Base-by-base conservation (phyloP, 2,888 invertebrate species). In the Synanthedon myopaeformis region DNA sequence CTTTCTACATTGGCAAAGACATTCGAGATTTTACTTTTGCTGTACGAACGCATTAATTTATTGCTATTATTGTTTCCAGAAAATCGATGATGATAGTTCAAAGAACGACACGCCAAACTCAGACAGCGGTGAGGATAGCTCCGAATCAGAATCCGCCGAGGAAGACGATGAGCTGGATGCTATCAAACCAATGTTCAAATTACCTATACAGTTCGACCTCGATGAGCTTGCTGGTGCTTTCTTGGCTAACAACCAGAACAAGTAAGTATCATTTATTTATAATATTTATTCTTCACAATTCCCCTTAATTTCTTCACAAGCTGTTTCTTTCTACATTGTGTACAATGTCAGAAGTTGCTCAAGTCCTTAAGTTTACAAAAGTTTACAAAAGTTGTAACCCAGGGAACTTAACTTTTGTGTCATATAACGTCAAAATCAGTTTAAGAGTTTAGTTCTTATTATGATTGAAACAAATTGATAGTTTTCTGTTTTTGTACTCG, bases 131-230 rank as follows among this genome's bases (percentile, higher is more conserved):
- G 82, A 83, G 13, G 89, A 90, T 62, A 79, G 83, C 54, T 88
- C 88, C 11, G 90, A 88, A 67, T 89, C 89, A 13, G 90, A 89
- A 62, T 85, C 88, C 0, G 89, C 88, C 42, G 91, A 91, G 57
- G 90, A 87, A 14, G 91, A 91, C 35, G 89, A 84, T 56, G 87
- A 89, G 52, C 89, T 91, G 52, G 90, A 91, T 57, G 82, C 89
- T 61, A 82, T 88, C 59, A 76, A 89, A 51, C 92, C 79, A 73
- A 90, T 80, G 66, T 89, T 93, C 71, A 93, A 93, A 75, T 82
- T 95, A 73, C 95, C 95, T 56, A 89, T 95, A 55, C 93, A 94
- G 76, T 90, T 96, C 70, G 94, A 95, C 81, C 90, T 95, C 57
- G 94, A 95, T 66, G 94, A 95, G 59, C 88, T 95, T 56, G 94